Conservation (phyloP, 2,888 invertebrate species). For the Eilema depressum region DNA sequence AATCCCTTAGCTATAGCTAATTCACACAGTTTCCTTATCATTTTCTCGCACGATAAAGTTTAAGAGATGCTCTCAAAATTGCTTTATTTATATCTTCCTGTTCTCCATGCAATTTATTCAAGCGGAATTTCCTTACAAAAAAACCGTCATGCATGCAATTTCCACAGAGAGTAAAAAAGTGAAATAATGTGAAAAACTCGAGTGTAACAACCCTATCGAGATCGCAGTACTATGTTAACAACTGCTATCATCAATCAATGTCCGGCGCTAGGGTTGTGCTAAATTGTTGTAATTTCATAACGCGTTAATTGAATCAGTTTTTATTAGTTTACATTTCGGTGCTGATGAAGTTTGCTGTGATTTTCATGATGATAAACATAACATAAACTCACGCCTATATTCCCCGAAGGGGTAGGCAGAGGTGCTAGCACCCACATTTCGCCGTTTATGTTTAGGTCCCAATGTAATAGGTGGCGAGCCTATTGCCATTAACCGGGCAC, state of each 20-base stretch:
- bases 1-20: not conserved
- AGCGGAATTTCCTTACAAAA: conserved; percentile 38
- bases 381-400: too few species aligned
- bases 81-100: conserved; percentile 17
- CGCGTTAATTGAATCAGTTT: conserved; percentile 45
- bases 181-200: conserved; percentile 58
- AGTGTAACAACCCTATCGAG: conserved; percentile 67
- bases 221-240: conserved; percentile 68
- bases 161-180: conserved; percentile 55
- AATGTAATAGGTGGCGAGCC: too few species aligned
- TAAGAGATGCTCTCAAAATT: conserved; percentile 12
- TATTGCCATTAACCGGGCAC: too few species aligned
- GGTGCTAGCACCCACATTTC: too few species aligned
- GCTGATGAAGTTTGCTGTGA: conserved; percentile 22
- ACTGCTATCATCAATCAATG: conserved; percentile 69
- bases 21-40: conserved; percentile 12
- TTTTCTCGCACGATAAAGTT: conserved; percentile 23
- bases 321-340: conserved; percentile 43
- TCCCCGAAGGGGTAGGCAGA: too few species aligned
- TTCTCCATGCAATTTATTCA: conserved; percentile 22
- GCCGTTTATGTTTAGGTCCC: too few species aligned
- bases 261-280: conserved; percentile 54
- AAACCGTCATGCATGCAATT: conserved; percentile 53
- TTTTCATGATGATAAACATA: conserved; percentile 18
- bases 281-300: conserved; percentile 61